Conservation (phyloP, 2,797 vertebrate species). For the Pitangus sulphuratus region DNA sequence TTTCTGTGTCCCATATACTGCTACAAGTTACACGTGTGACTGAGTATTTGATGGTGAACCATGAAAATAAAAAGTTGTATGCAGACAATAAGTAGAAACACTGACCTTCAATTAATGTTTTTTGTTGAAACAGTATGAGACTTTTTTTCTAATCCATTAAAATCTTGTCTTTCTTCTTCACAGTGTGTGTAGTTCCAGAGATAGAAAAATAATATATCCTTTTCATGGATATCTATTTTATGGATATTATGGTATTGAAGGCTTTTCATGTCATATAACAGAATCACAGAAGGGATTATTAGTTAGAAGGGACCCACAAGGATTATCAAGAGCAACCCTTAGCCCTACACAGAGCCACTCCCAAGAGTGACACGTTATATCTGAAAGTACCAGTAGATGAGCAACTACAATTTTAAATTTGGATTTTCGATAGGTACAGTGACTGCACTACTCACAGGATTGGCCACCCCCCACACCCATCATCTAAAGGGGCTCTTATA, state of each 20-base stretch:
- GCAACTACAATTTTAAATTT: not conserved
- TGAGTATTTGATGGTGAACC: not conserved
- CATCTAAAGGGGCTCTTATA: not conserved
- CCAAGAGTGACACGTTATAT: not conserved
- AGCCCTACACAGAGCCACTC: not conserved
- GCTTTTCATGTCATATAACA: not conserved
- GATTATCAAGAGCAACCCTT: not conserved
- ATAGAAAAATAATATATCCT: not conserved
- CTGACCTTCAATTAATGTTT: not conserved
- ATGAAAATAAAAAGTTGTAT: not conserved
- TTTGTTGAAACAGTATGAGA: not conserved
- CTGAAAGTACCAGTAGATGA: not conserved
- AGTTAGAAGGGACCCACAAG: not conserved
- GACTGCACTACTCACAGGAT: accelerated
- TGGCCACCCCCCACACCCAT: too few relatives aligned
- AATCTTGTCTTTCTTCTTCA: not conserved
- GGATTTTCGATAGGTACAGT: accelerated
- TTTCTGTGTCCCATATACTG: not conserved
- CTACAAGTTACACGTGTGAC: not conserved
- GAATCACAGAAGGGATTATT: not conserved
- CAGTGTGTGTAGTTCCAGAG: not conserved
- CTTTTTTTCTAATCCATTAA: not conserved
- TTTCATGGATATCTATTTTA: not conserved
- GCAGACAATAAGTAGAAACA: not conserved
- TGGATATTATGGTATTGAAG: not conserved